A percentile compares a stretch with the other conserved stretches of the same genome.
Conservation (phyloP, 1,140 invertebrate genomes). For the Drosophila erecta region DNA sequence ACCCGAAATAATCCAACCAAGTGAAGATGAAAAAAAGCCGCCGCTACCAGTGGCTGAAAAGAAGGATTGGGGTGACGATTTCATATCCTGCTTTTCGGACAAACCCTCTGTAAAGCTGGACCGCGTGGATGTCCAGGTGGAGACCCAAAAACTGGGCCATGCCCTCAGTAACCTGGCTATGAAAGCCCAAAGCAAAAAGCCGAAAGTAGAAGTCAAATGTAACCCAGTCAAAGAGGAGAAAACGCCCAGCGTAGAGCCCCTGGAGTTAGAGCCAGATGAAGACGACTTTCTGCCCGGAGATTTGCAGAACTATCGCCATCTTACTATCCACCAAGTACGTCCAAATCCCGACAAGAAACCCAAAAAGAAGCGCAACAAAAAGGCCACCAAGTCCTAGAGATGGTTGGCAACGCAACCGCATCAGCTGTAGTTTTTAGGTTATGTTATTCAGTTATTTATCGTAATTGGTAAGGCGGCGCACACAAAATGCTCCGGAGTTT, state of each 20-base stretch:
- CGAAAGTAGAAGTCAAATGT: background rate
- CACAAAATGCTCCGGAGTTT: constrained; percentile 56
- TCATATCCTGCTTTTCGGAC: constrained; percentile 45
- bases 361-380: constrained; percentile 73
- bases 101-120: constrained; percentile 10
- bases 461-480: constrained; percentile 59
- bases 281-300: constrained; percentile 58
- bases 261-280: constrained; percentile 40
- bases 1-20: background rate
- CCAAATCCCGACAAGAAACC: constrained; percentile 70
- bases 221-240: background rate
- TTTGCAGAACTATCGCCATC: constrained; percentile 46
- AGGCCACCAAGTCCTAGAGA: constrained; percentile 29
- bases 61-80: constrained; percentile 51
- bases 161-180: constrained; percentile 48
- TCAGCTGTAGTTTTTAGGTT: constrained; percentile 71
- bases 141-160: constrained; percentile 42
- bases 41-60: background rate
- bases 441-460: constrained; percentile 59
- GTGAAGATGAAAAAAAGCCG: background rate
- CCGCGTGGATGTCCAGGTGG: constrained; percentile 35
- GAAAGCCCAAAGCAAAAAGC: constrained; percentile 18
- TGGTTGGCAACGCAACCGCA: constrained; percentile 57
- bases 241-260: constrained; percentile 4
- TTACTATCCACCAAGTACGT: constrained; percentile 55